Base-by-base conservation (phyloP, 2,113 vertebrate genomes). In the Apistogramma diplotaenia region DNA sequence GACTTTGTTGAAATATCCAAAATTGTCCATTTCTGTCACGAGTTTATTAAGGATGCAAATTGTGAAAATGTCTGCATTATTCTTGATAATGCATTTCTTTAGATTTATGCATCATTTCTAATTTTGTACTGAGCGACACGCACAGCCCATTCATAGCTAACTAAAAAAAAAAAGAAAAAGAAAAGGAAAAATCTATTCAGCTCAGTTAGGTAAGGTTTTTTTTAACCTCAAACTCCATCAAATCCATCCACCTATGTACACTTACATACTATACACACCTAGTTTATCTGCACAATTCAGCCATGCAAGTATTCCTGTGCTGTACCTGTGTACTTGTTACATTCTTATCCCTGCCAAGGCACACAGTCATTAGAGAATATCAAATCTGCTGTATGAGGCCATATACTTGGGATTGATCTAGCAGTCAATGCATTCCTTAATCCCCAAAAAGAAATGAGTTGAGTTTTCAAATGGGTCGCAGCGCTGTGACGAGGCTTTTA, bases 401-500 rank as follows among this genome's bases (percentile, higher is more conserved):
- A 73, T 84, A 74, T 85, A 85, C 84, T 78, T 89, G 86, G 85
- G 90, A 85, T 67, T 73, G 61, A 86, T 89, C 88, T 84, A 87
- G 83, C 86, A 84, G 88, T 89, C 86, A 86, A 92, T 91, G 91
- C 92, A 89, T 91, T 90, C 85, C 84, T 86, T 89, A 92, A 91
- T 92, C 89, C 87, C 83, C 31, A 8, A 61, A 88, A 74, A 86
- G 58, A 84, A 89, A 91, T 46, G 53, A 85, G 82, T 16, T 37
- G 78, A 81, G 51, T 74, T 85, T 86, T 84, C 25, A 85, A 90
- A 91, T 78, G 80, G 88, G 65, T 57, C 73, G 74, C 81, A 86
- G 70, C 21, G 73, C 60, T 12, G 19, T 46, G 76, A 79, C 59
- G 77, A 81, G 83, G 33, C 51, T 83, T 72, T 72, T 59, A 65